phyloP scores from a whole-genome alignment of 2,113 vertebrate genomes.

The Pelmatolapia mariae region DNA sequence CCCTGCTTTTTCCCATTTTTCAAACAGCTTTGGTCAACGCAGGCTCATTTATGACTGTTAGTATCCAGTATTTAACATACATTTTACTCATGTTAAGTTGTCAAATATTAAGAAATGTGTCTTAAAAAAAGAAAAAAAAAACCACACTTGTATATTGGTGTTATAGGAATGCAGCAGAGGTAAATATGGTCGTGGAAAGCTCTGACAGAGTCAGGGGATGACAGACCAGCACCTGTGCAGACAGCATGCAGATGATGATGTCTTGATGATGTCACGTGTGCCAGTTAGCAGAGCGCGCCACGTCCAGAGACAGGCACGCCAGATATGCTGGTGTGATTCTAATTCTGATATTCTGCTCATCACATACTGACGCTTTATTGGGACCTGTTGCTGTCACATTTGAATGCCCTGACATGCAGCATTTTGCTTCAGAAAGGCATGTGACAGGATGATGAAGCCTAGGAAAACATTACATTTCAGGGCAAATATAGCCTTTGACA shows the following conservation, averaged over 20 bases:
- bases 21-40: not conserved
- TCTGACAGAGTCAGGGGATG: not conserved
- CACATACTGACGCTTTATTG: not conserved
- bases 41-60: not conserved
- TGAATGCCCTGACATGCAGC: not conserved
- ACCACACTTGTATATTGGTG: not conserved
- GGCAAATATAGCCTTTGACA: not conserved
- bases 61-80: not conserved
- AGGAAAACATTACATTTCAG: not conserved
- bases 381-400: not conserved
- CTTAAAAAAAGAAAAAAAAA: fast-evolving
- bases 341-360: not conserved
- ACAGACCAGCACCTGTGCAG: not conserved
- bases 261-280: not conserved
- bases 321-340: not conserved
- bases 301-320: not conserved
- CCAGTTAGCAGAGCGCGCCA: not conserved
- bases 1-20: not conserved
- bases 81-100: not conserved
- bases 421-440: not conserved
- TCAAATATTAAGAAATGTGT: not conserved
- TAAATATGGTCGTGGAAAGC: not conserved
- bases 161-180: not conserved
- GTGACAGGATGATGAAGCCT: not conserved
- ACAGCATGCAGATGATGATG: not conserved